phyloP scores from a whole-genome alignment of 1,140 invertebrate genomes.

The Fopius arisanus region DNA sequence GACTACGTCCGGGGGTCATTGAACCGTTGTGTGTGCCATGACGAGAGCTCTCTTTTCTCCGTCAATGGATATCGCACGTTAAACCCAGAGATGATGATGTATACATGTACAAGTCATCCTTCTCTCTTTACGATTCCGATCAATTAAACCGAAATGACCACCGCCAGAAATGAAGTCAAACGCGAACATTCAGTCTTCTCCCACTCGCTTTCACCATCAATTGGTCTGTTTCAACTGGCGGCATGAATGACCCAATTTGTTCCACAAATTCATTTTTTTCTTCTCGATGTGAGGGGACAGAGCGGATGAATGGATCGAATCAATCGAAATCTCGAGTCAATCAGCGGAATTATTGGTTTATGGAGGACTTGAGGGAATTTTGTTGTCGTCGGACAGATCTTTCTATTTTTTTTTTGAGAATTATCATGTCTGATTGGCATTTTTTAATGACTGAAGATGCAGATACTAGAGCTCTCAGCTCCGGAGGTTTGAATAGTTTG shows the following conservation, averaged over 20 bases:
- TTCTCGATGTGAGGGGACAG: neutral
- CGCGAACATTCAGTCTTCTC: conserved; percentile 7
- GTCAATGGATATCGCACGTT: conserved; percentile 47
- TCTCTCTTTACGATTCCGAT: conserved; percentile 22
- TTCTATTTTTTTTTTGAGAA: neutral
- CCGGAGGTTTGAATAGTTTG: no score
- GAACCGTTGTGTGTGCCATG: conserved; percentile 40
- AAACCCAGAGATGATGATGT: conserved; percentile 29
- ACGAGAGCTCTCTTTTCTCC: conserved; percentile 26
- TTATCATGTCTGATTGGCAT: no score
- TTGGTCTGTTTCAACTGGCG: neutral
- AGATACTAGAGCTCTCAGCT: no score
- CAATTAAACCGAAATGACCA: conserved; percentile 25
- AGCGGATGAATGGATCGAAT: neutral
- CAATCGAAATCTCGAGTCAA: neutral
- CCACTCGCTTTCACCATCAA: conserved; percentile 17
- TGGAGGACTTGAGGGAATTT: no score
- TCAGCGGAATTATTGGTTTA: no score
- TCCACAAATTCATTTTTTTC: neutral
- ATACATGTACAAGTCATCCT: conserved; percentile 18
- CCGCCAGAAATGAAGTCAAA: conserved; percentile 13
- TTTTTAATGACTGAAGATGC: no score
- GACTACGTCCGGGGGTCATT: conserved; percentile 42
- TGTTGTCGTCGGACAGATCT: neutral
- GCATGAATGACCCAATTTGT: neutral